These are phyloP conservation scores for Tetheella fluctuosa DNA, from an alignment of 2,888 invertebrate genomes.

Conservation along the genomic window DNA sequence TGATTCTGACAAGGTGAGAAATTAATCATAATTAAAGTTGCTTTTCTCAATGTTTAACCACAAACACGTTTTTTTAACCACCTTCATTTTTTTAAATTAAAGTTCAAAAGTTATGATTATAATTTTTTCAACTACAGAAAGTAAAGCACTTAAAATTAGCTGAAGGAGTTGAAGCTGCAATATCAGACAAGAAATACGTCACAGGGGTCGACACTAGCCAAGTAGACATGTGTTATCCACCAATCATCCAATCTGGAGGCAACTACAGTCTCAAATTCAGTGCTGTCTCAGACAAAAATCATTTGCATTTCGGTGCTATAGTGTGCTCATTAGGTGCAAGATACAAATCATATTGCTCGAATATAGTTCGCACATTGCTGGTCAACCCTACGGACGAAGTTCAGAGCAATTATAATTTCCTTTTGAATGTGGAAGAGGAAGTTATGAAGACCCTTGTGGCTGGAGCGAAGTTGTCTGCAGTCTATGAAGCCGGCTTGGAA, in stretches of 20 bases:
- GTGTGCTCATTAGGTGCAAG: constrained; percentile 97
- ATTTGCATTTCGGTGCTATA: constrained; percentile 97
- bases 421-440: constrained; percentile 95
- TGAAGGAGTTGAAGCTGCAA: constrained; percentile 96
- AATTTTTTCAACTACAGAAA: constrained; percentile 86
- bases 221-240: constrained; percentile 98
- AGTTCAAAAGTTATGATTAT: constrained; percentile 3
- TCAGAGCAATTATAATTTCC: constrained; percentile 95
- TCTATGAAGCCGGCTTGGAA: constrained; percentile 92
- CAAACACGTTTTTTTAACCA: too few relatives aligned
- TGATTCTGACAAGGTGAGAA: constrained; percentile 94
- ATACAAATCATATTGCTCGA: constrained; percentile 99
- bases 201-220: constrained; percentile 94
- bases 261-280: constrained; percentile 98
- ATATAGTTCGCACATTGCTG: constrained; percentile 97
- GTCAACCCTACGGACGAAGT: constrained; percentile 94
- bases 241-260: constrained; percentile 99
- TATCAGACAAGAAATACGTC: constrained; percentile 98
- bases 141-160: constrained; percentile 97
- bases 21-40: constrained; percentile 2
- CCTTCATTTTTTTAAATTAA: not conserved
- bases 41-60: not conserved
- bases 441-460: constrained; percentile 93
- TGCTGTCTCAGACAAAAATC: constrained; percentile 96
- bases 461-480: constrained; percentile 92